A percentile compares a stretch with the other conserved stretches of the same genome.
Conservation (phyloP, 1,140 invertebrate genomes). For the Neodiprion virginianus region DNA sequence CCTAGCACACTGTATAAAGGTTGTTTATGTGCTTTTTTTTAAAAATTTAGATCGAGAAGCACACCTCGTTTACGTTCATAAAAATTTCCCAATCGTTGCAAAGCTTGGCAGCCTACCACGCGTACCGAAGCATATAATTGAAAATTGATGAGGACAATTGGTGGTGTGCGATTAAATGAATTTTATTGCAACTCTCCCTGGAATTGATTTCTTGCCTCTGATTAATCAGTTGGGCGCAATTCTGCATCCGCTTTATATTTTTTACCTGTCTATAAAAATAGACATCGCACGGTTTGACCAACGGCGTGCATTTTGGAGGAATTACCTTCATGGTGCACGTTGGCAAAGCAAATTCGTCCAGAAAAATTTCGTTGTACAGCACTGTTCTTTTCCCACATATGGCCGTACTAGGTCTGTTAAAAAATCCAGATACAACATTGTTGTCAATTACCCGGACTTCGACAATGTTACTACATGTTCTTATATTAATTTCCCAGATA, state of each 20-base stretch:
- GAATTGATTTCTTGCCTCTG: conserved; percentile 21
- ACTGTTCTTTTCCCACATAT: too few relatives aligned
- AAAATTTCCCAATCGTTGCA: conserved; percentile 17
- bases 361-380: background rate
- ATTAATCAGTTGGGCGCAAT: conserved; percentile 16
- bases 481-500: too few relatives aligned
- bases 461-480: too few relatives aligned
- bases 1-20: conserved; percentile 16
- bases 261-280: conserved; percentile 12
- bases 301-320: conserved; percentile 17
- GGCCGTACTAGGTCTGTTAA: too few relatives aligned
- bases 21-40: conserved; percentile 13
- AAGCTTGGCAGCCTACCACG: conserved; percentile 10
- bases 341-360: background rate
- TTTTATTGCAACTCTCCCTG: conserved; percentile 25
- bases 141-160: background rate
- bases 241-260: conserved; percentile 8
- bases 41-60: conserved; percentile 14
- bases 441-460: too few relatives aligned
- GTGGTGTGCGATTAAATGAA: conserved; percentile 11
- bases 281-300: conserved; percentile 27
- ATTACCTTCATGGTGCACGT: conserved; percentile 3
- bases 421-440: too few relatives aligned
- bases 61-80: conserved; percentile 19
- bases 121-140: background rate